Evolutionary conservation across 1,140 invertebrate genomes (phyloP).

Genomic region (Coenobita brevimanus): DNA sequence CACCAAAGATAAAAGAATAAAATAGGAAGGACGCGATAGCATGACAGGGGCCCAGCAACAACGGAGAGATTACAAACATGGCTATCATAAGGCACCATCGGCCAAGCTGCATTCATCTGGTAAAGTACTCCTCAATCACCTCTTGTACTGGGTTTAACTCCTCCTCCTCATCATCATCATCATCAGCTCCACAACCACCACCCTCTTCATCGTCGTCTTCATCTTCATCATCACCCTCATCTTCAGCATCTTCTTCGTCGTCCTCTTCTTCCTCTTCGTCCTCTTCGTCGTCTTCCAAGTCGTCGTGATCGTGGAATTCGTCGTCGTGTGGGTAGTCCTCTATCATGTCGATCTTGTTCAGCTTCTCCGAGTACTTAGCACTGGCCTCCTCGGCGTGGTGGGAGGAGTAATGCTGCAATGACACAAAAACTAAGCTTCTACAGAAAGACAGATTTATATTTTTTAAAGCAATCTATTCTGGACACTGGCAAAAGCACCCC

Average conservation of each 20-base stretch:
- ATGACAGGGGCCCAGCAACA: too few relatives aligned
- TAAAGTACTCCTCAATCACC: slow-evolving; percentile 32
- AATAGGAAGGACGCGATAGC: too few relatives aligned
- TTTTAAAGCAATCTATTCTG: too few relatives aligned
- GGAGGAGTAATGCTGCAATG: neutral
- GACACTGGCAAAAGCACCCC: too few relatives aligned
- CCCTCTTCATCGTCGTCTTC: slow-evolving; percentile 1
- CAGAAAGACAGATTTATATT: too few relatives aligned
- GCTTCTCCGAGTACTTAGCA: slow-evolving; percentile 12
- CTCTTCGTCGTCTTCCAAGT: neutral
- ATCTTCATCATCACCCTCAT: slow-evolving; percentile 26
- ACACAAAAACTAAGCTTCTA: too few relatives aligned
- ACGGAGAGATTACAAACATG: too few relatives aligned
- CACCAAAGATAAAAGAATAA: too few relatives aligned
- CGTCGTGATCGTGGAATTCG: neutral
- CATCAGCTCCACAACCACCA: neutral
- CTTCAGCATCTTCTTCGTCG: slow-evolving; percentile 25
- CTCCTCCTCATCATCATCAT: slow-evolving; percentile 14
- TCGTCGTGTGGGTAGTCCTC: slow-evolving; percentile 38
- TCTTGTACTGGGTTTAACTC: neutral
- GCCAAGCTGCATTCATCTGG: slow-evolving; percentile 8
- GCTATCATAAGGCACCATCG: neutral
- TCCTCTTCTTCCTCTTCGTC: slow-evolving; percentile 9
- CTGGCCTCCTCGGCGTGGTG: slow-evolving; percentile 4
- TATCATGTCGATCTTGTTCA: slow-evolving; percentile 39